A percentile compares a stretch with the other conserved stretches of the same genome.
phyloP scores from a whole-genome alignment of 2,888 invertebrate species.

The Agrilus cyanescens region DNA sequence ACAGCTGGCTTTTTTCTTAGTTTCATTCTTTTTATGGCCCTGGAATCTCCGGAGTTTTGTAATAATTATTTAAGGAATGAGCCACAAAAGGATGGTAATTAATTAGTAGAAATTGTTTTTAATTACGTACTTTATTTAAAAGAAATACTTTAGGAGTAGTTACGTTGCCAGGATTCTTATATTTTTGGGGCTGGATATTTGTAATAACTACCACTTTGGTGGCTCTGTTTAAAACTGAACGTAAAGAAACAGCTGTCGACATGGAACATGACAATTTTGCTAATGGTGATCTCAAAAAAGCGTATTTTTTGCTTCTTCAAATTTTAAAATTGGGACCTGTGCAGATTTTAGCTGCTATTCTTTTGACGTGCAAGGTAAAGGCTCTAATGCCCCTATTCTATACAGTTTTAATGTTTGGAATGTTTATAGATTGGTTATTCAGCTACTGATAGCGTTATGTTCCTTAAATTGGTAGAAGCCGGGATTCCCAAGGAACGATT shows the following conservation, averaged over 20 bases:
- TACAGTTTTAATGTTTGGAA: background rate
- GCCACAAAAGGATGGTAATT: conserved; percentile 55
- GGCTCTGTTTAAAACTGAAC: conserved; percentile 77
- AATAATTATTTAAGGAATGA: conserved; percentile 75
- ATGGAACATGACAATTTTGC: conserved; percentile 31
- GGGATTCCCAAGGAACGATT: conserved; percentile 93
- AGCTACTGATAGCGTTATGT: conserved; percentile 89
- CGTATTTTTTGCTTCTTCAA: conserved; percentile 71
- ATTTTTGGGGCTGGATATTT: conserved; percentile 92
- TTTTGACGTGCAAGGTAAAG: conserved; percentile 81
- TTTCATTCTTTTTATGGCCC: conserved; percentile 89
- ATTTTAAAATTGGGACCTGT: conserved; percentile 79
- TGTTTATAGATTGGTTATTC: conserved; percentile 77
- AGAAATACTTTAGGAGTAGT: conserved; percentile 27
- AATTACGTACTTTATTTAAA: conserved; percentile 2
- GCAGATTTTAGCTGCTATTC: conserved; percentile 60
- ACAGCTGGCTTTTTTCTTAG: conserved; percentile 95
- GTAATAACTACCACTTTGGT: conserved; percentile 81
- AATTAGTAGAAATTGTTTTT: background rate
- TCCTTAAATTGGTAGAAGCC: conserved; percentile 87
- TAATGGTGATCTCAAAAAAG: conserved; percentile 47
- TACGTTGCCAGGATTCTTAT: conserved; percentile 61
- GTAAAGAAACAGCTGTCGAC: conserved; percentile 36
- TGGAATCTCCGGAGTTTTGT: conserved; percentile 93
- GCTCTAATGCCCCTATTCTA: background rate